Percentiles rank a stretch among this genome's conserved stretches.
Conservation (phyloP, 2,113 vertebrate genomes). For the Cairina moschata region DNA sequence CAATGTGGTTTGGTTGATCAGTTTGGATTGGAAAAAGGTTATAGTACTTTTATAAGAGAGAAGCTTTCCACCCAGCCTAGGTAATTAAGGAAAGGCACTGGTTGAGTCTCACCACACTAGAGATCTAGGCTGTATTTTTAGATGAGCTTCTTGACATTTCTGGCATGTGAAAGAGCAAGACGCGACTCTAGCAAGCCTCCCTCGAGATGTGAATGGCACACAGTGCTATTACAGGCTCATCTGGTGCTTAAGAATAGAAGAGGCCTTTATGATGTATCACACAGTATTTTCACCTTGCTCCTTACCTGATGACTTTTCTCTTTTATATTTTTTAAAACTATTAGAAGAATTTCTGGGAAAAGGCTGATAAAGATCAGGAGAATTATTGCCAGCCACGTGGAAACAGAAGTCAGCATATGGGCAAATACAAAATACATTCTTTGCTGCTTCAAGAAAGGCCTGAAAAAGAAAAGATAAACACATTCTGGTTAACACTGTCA, state of each 20-base stretch:
- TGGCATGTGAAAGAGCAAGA: conserved; percentile 22
- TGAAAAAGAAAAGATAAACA: conserved; percentile 68
- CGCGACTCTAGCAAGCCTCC: conserved; percentile 64
- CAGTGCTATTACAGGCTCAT: background rate
- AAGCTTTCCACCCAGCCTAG: background rate
- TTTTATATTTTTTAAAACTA: conserved; percentile 78
- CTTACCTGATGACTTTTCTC: conserved; percentile 81
- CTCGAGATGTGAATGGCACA: conserved; percentile 15
- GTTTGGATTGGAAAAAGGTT: background rate
- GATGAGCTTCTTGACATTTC: background rate
- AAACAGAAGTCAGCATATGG: conserved; percentile 93
- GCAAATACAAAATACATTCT: conserved; percentile 97
- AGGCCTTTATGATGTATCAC: conserved; percentile 5
- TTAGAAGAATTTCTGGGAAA: conserved; percentile 91
- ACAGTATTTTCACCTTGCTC: background rate
- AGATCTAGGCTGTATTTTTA: conserved; percentile 27
- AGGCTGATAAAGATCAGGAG: conserved; percentile 93
- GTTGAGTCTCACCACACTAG: conserved; percentile 39
- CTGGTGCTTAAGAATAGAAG: conserved; percentile 23
- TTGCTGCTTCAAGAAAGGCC: conserved; percentile 96
- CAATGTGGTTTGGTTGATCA: background rate
- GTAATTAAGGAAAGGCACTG: background rate
- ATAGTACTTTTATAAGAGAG: background rate
- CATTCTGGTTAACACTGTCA: background rate
- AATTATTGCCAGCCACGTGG: conserved; percentile 93